phyloP scores from a whole-genome alignment of 1,140 invertebrate species.

The Globodera ellingtonae region DNA sequence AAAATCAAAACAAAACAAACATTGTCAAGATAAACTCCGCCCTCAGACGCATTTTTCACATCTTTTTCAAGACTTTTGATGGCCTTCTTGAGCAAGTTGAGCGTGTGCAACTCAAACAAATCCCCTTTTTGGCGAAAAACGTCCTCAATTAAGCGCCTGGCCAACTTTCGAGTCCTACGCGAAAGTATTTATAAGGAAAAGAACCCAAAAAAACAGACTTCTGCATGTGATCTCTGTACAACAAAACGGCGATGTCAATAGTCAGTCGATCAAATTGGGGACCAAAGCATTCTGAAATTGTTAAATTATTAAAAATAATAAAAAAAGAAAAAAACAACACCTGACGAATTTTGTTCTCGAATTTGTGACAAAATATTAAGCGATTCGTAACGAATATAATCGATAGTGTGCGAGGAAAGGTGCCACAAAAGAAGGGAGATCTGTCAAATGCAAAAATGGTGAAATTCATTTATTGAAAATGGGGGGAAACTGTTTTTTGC shows the following conservation, averaged over 20 bases:
- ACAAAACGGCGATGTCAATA: constrained; percentile 6
- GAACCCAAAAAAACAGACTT: background rate
- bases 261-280: background rate
- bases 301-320: background rate
- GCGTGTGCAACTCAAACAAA: constrained; percentile 9
- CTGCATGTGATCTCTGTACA: constrained; percentile 3
- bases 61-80: constrained; percentile 19
- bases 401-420: background rate
- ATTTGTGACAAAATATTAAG: constrained; percentile 6
- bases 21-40: constrained; percentile 10
- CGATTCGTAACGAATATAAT: constrained; percentile 14
- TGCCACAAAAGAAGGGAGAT: constrained; percentile 5
- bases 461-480: background rate
- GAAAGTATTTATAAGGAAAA: background rate
- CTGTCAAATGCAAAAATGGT: background rate
- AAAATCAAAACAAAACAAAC: background rate
- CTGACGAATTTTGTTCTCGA: background rate
- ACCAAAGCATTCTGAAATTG: background rate
- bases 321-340: background rate
- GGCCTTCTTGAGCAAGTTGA: background rate
- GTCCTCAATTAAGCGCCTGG: constrained; percentile 1
- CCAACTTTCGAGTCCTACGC: background rate
- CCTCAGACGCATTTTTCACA: constrained; percentile 12
- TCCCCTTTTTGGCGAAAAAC: background rate
- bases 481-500: background rate